A percentile compares a stretch with the other conserved stretches of the same genome.
phyloP scores from a whole-genome alignment of 2,888 invertebrate species.

The Lacanobia oleracea region DNA sequence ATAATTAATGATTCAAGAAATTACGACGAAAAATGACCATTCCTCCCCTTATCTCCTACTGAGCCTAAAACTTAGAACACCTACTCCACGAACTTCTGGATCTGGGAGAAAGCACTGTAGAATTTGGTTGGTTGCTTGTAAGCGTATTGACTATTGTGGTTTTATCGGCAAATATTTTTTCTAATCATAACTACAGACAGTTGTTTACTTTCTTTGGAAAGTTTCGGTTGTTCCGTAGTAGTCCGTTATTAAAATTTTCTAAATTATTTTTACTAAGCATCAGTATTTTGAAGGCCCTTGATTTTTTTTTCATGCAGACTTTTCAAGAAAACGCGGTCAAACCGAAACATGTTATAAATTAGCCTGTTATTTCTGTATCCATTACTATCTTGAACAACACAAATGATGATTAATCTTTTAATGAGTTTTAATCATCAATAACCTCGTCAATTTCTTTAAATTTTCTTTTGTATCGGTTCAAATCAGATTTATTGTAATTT shows the following conservation, averaged over 20 bases:
- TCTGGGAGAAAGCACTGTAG: neutral
- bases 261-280: neutral
- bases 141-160: neutral
- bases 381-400: constrained; percentile 21
- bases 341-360: constrained; percentile 6
- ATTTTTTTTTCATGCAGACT: neutral
- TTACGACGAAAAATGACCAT: no score
- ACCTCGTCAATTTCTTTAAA: constrained; percentile 43
- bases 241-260: neutral
- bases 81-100: neutral
- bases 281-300: neutral
- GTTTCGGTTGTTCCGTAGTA: neutral
- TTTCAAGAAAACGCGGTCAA: constrained; percentile 1
- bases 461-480: constrained; percentile 56
- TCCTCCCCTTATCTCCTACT: no score
- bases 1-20: no score
- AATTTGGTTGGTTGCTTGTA: neutral
- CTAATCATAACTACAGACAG: neutral
- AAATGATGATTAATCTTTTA: constrained; percentile 42
- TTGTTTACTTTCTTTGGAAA: constrained; percentile 1
- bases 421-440: constrained; percentile 37
- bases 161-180: neutral
- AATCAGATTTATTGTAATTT: constrained; percentile 38
- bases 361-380: constrained; percentile 2
- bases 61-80: no score